Base-by-base conservation (phyloP, 2,797 vertebrate genomes). In the Darevskia mixta region DNA sequence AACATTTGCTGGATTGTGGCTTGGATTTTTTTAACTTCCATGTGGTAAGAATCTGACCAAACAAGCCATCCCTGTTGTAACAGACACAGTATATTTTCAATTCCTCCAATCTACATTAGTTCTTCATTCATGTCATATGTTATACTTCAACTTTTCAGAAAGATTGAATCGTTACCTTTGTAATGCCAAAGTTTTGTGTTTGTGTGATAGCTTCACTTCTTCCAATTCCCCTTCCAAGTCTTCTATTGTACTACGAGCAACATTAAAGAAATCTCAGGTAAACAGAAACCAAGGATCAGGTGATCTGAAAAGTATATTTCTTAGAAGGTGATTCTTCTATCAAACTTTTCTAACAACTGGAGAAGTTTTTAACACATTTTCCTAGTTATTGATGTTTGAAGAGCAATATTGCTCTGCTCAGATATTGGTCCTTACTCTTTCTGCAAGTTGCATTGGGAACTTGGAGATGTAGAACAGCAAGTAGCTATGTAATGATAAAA, bases 151-250 rank as follows among this genome's bases (percentile, higher is more conserved):
- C 13, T 73, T 15, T 73, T 73, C 35, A 29, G 87, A 88, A 66
- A 2, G 9, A n/a, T 10, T 72, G 91, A 64, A 90, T 88, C 61
- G 86, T 79, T 96, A 96, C 97, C 97, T 97, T 87, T 94, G 80
- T 64, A 97, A 82, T 1, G 90, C 90, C 90, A 97, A 43, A 0
- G 45, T 92, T 93, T 96, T 97, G 61, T 95, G 95, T 69, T 87
- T 71, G 38, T 96, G 86, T 38, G 94, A 88, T 41, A 9, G 0
- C 87, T 93, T 95, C 35, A 23, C 0, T 25, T 94, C 45, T 73
- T 96, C 95, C 58, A 94, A 17, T 71, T 92, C 88, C 49, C 3
- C 86, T 94, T 95, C 49, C 84, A 96, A 81, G 27, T 87, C 58
- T 92, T 88, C 5, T 78, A 25, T 75, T 87, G 69, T 64, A 55